A percentile compares a stretch with the other conserved stretches of the same genome.
Conservation (phyloP, 2,797 vertebrate genomes). For the Sebastes vulpes region DNA sequence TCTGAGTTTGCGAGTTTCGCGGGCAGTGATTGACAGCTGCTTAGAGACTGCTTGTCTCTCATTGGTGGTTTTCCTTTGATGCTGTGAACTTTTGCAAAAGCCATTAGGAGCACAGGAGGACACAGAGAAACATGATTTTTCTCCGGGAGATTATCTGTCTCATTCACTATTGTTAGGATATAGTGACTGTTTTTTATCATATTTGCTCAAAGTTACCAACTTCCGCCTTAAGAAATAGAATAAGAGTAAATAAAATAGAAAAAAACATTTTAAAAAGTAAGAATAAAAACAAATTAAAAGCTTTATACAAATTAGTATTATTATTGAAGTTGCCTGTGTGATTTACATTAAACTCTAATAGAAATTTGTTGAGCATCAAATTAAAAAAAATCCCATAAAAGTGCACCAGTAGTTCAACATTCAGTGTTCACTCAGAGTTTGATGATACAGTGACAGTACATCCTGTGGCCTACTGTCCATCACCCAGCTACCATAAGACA, state of each 20-base stretch:
- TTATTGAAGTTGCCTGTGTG: not conserved
- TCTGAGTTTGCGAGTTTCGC: too few relatives aligned
- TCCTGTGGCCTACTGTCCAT: not conserved
- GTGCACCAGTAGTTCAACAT: not conserved
- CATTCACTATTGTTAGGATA: too few relatives aligned
- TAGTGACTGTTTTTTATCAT: too few relatives aligned
- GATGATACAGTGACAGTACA: not conserved
- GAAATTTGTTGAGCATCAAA: not conserved
- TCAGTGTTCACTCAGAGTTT: not conserved
- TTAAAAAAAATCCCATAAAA: not conserved
- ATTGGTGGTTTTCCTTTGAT: too few relatives aligned
- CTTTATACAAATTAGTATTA: not conserved
- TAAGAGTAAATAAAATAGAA: not conserved
- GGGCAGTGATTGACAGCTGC: too few relatives aligned
- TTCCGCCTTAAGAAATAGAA: not conserved
- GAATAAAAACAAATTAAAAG: not conserved
- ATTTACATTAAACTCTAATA: not conserved
- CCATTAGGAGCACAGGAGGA: too few relatives aligned
- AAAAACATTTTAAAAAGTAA: too few relatives aligned
- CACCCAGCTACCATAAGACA: not conserved
- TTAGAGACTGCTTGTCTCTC: too few relatives aligned
- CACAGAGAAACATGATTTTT: too few relatives aligned
- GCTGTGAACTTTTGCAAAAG: not conserved
- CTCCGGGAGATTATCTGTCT: too few relatives aligned
- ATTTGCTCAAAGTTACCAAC: not conserved